These are phyloP conservation scores for Congeria kusceri DNA, from an alignment of 2,888 invertebrate species.

Conservation along the genomic window DNA sequence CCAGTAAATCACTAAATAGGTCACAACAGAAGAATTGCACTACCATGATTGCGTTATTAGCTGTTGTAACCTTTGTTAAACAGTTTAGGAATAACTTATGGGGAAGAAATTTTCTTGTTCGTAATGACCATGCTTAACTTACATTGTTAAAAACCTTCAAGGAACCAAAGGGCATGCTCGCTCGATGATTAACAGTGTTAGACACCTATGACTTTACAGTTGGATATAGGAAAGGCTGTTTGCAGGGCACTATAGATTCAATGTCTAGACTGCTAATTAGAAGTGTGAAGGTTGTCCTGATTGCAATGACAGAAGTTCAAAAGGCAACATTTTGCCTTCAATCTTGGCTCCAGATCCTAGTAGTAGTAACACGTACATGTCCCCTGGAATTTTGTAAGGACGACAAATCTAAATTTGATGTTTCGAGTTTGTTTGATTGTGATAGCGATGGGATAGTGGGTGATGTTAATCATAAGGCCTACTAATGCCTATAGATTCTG, in stretches of 20 bases:
- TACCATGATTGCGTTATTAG: neutral
- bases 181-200: constrained; percentile 30
- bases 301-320: neutral
- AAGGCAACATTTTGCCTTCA: too few species aligned
- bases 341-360: too few species aligned
- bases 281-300: constrained; percentile 24
- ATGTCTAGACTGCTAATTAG: constrained; percentile 12
- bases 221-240: constrained; percentile 21
- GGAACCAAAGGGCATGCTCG: constrained; percentile 43
- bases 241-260: constrained; percentile 20
- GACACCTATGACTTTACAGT: constrained; percentile 40
- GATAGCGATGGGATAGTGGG: too few species aligned
- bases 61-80: constrained; percentile 26
- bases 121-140: constrained; percentile 66
- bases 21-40: constrained; percentile 18
- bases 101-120: constrained; percentile 57
- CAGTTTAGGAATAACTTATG: constrained; percentile 66
- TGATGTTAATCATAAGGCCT: too few species aligned
- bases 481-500: too few species aligned
- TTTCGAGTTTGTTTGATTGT: too few species aligned
- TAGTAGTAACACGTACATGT: too few species aligned
- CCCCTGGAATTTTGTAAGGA: too few species aligned
- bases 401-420: too few species aligned
- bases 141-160: constrained; percentile 43
- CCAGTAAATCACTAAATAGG: constrained; percentile 11